Conservation (phyloP, 1,140 invertebrate species). For the Drosophila pallidifrons region DNA sequence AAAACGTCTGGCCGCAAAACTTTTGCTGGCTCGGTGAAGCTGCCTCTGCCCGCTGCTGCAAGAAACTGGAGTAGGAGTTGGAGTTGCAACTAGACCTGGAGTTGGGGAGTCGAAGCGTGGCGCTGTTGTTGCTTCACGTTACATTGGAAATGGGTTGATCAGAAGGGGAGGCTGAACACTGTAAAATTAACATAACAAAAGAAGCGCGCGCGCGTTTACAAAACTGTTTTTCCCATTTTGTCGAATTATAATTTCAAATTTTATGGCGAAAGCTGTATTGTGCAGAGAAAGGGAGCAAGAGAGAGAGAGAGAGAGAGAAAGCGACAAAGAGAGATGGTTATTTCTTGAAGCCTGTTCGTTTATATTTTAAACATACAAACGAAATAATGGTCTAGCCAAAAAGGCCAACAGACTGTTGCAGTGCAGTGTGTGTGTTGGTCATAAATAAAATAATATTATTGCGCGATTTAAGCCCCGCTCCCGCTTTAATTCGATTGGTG, state of each 20-base stretch:
- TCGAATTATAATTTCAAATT: constrained; percentile 64
- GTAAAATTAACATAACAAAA: constrained; percentile 77
- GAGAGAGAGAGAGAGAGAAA: neutral
- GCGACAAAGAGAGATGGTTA: constrained; percentile 3
- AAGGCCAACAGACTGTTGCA: constrained; percentile 19
- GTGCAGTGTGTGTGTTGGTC: constrained; percentile 11
- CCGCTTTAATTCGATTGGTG: constrained; percentile 25
- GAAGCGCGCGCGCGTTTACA: constrained; percentile 2
- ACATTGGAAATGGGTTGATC: neutral
- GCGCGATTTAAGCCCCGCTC: constrained; percentile 21
- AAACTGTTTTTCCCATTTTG: constrained; percentile 51
- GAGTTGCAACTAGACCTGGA: constrained; percentile 12
- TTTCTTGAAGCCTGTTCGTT: constrained; percentile 82
- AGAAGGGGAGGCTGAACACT: constrained; percentile 19
- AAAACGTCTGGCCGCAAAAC: constrained; percentile 60
- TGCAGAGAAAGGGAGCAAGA: neutral
- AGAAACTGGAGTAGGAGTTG: constrained; percentile 22
- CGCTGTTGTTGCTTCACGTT: neutral
- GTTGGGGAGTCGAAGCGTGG: constrained; percentile 11
- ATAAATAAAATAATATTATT: constrained; percentile 64
- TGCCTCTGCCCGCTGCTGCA: neutral
- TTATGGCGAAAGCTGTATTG: constrained; percentile 50
- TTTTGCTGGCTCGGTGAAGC: constrained; percentile 12
- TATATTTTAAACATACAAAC: constrained; percentile 84
- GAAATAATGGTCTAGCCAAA: constrained; percentile 56